Evolutionary conservation across 2,113 vertebrate genomes (phyloP), one percentile per base, ranked within the genome.

Genomic region (Entelurus aequoreus): DNA sequence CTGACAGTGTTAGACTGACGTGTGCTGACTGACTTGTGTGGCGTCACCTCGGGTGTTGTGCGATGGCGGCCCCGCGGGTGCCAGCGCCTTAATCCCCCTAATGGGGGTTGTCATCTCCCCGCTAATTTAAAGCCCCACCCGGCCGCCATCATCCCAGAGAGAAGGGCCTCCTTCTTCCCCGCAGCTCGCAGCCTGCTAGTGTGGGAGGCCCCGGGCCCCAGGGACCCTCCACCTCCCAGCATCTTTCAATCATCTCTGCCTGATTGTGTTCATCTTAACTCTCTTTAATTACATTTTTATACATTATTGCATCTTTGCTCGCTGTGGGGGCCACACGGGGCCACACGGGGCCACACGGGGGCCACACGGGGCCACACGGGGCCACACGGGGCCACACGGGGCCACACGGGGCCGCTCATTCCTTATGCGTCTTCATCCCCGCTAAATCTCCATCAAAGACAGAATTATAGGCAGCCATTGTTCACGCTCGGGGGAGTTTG

Each of bases 61-160:
- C 88, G 88, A 89, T 78, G 82, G 90, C 88, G 88, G 88, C 86
- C 86, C 88, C 88, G 86, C 87, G 87, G 86, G 83, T 86, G 83
- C 88, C 86, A 82, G 83, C 77, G 77, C 80, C 86, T 87, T 91
- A 90, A 91, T 92, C 90, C 90, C 85, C 85, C 86, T 92, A 91
- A 92, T 91, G 89, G 91, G 88, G 87, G 87, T 90, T 90, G 88
- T 89, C 90, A 90, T 90, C 89, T 87, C 86, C 74, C 81, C 69
- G 85, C 87, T 90, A 91, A 91, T 91, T 91, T 91, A 90, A 91
- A 90, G 85, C 87, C 88, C 87, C 88, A 90, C 87, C 88, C 90
- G 86, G 82, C 79, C 80, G 69, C 77, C 66, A 75, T 88, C 88
- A 90, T 90, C 89, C 86, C 88, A 87, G 79, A 65, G 76, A 79